A percentile compares a stretch with the other conserved stretches of the same genome.
Conservation (phyloP, 2,888 invertebrate genomes). For the Volucella inanis region DNA sequence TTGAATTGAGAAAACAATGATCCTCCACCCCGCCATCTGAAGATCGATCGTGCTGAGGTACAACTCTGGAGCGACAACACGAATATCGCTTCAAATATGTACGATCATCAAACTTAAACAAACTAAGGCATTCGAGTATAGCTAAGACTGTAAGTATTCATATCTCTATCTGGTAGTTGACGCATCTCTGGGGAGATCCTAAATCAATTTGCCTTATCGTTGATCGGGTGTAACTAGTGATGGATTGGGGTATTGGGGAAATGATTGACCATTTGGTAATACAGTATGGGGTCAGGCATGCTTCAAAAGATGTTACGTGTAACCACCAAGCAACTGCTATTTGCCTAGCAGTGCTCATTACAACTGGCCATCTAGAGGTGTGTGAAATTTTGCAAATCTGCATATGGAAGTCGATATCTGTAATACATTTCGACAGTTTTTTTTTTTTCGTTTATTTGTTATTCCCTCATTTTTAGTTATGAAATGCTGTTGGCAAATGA, state of each 20-base stretch:
- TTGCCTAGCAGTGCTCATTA: neutral
- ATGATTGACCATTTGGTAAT: conserved; percentile 49
- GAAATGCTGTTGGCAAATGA: conserved; percentile 17
- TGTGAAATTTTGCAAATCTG: conserved; percentile 30
- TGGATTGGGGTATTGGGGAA: conserved; percentile 29
- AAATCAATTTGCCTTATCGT: conserved; percentile 70
- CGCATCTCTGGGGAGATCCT: conserved; percentile 46
- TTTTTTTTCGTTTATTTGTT: neutral
- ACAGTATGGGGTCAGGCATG: conserved; percentile 18
- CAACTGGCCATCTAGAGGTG: neutral
- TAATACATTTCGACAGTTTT: conserved; percentile 41
- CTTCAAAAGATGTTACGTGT: conserved; percentile 14
- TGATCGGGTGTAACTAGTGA: conserved; percentile 53
- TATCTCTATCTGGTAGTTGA: too few relatives aligned
- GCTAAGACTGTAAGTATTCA: too few relatives aligned
- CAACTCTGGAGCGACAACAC: conserved; percentile 40
- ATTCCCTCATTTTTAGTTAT: neutral
- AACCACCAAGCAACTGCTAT: too few relatives aligned
- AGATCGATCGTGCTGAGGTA: too few relatives aligned
- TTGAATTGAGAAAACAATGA: too few relatives aligned
- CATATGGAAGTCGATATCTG: conserved; percentile 35
- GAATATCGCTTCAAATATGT: too few relatives aligned
- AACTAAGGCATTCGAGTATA: neutral
- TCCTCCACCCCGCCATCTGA: too few relatives aligned
- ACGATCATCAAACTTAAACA: conserved; percentile 45